A percentile compares a stretch with the other conserved stretches of the same genome.
Conservation (phyloP, 2,113 vertebrate species). For the Pavo muticus region DNA sequence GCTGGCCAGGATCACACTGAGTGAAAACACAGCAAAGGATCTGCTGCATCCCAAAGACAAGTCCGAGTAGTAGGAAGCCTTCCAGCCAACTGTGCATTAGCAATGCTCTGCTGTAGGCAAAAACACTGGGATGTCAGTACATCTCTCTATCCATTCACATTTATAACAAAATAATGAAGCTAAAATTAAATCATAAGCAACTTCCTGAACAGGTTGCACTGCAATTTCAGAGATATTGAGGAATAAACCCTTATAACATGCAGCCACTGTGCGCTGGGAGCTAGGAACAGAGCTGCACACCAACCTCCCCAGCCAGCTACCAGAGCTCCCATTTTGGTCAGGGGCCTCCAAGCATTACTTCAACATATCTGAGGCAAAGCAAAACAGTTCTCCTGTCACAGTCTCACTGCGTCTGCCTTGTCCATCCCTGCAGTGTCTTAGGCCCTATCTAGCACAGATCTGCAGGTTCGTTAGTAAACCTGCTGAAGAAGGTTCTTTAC, state of each 20-base stretch:
- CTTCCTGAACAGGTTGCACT: constrained; percentile 7
- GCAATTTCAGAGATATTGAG: not conserved
- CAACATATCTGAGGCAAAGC: constrained; percentile 6
- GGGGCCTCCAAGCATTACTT: not conserved
- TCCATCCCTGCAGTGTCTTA: not conserved
- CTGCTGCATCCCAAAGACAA: not conserved
- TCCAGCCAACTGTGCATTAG: not conserved
- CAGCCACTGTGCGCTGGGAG: not conserved
- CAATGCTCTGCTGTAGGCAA: not conserved
- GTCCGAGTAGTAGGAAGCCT: not conserved
- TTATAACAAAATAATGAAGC: not conserved
- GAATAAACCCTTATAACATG: not conserved
- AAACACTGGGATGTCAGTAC: not conserved
- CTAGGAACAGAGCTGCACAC: not conserved
- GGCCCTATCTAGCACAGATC: not conserved
- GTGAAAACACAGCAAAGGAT: not conserved
- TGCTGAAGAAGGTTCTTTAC: not conserved
- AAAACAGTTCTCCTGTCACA: not conserved
- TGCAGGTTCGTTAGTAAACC: not conserved
- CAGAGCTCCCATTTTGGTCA: not conserved
- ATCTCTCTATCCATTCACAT: not conserved
- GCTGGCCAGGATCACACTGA: not conserved
- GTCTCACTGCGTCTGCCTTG: not conserved
- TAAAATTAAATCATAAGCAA: not conserved
- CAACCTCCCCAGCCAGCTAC: not conserved